Evolutionary conservation across 2,888 invertebrate species (phyloP), one percentile per base, ranked within the genome.

Genomic region (Choristoneura rosaceana): DNA sequence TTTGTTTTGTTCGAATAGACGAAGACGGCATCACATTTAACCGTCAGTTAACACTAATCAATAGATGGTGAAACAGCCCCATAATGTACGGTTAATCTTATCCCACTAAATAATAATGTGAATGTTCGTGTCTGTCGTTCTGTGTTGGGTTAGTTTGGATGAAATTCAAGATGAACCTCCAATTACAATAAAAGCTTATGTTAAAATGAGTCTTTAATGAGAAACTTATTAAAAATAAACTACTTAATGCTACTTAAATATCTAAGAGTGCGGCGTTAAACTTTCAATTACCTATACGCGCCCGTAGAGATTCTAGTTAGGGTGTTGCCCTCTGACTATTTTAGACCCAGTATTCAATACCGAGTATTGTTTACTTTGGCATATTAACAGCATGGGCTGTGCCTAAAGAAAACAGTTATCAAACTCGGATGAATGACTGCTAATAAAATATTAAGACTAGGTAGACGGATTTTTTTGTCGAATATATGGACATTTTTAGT

Each of bases 321-420:
- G 88, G 79, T 86, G 86, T 84, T 87, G 89, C 85, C 85, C 90
- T 84, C 83, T 69, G 47, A 76, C 82, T 89, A 86, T 90, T 89
- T 86, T 80, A 78, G 68, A 47, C 60, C 43, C 60, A 52, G 67
- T 47, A 47, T n/a, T 43, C 43, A 12, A 43, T 43, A 43, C 43
- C 4, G 43, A 43, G 14, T 25, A 41, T 60, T 74, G 74, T 74
- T 74, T 74, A 71, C 69, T 50, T 71, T 74, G 74, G 74, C 74
- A 71, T 71, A 71, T 58, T 68, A 71, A 63, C 67, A 9, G 67
- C 58, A 67, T 67, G 67, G 67, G 58, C 15, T 71, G 63, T 68
- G 67, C 62, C 45, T 45, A 71, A 67, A 71, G 66, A 63, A 67
- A 67, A 67, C 71, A 50, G 61, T 63, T 63, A 71, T 68, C 71